Conservation (phyloP, 1,140 invertebrate species). For the Magallana gigas region DNA sequence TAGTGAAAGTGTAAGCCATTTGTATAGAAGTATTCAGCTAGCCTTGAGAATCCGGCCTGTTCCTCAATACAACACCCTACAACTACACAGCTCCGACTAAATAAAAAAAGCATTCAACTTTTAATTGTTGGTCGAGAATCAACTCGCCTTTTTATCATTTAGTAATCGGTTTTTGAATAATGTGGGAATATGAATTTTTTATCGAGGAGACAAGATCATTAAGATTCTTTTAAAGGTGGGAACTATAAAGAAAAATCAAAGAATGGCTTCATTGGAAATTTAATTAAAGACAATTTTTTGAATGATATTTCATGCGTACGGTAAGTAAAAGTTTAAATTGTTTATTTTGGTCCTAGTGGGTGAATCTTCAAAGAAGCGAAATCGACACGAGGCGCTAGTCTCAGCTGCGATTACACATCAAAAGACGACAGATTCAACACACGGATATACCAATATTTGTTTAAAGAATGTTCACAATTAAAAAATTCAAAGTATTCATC, state of each 20-base stretch:
- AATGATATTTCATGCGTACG: constrained; percentile 23
- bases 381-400: not conserved
- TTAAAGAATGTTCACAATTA: too few relatives aligned
- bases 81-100: not conserved
- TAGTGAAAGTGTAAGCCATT: not conserved
- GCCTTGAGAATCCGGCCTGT: not conserved
- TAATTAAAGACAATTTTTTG: constrained; percentile 27
- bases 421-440: not conserved
- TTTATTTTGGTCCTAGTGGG: constrained; percentile 27
- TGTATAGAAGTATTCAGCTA: not conserved
- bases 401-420: not conserved
- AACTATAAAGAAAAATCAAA: constrained; percentile 12
- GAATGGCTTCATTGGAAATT: constrained; percentile 21
- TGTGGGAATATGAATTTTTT: constrained; percentile 11
- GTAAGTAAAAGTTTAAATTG: constrained; percentile 35
- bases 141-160: constrained; percentile 25
- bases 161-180: constrained; percentile 21
- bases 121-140: constrained; percentile 28
- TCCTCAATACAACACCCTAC: not conserved
- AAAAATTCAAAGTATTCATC: too few relatives aligned
- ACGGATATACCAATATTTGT: not conserved
- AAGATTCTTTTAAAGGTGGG: constrained; percentile 24
- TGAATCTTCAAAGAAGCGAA: not conserved
- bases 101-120: constrained; percentile 24
- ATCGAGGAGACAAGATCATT: constrained; percentile 24